phyloP scores from a whole-genome alignment of 2,888 invertebrate species.

The Oscheius onirici region DNA sequence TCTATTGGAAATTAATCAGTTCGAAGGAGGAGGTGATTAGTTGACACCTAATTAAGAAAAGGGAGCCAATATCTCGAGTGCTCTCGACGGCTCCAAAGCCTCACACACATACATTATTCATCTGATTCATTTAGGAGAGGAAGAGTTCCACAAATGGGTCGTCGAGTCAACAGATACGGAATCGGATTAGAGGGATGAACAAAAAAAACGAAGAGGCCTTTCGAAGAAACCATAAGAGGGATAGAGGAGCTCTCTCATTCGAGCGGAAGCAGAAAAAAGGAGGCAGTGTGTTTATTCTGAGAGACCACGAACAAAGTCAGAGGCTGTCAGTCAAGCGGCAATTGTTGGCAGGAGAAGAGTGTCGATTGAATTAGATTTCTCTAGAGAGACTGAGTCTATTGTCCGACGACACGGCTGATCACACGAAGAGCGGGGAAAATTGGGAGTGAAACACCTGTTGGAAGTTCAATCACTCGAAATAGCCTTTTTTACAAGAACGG shows the following conservation, averaged over 20 bases:
- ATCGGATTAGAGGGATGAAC: too few relatives aligned
- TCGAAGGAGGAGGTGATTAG: neutral
- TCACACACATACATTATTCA: constrained; percentile 4
- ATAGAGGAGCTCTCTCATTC: neutral
- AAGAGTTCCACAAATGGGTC: neutral
- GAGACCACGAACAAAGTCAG: constrained; percentile 7
- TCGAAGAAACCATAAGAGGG: neutral
- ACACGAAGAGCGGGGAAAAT: neutral
- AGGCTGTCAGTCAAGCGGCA: constrained; percentile 19
- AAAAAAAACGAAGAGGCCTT: too few relatives aligned
- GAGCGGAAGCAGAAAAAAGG: neutral
- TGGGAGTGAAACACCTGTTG: too few relatives aligned
- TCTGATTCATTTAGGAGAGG: neutral
- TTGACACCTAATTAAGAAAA: neutral
- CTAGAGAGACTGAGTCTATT: neutral
- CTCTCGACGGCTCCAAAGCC: neutral
- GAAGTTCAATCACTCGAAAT: too few relatives aligned
- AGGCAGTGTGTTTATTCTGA: constrained; percentile 3
- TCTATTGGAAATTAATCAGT: constrained; percentile 21
- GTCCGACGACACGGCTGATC: constrained; percentile 7
- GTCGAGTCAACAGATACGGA: too few relatives aligned
- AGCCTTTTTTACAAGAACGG: neutral
- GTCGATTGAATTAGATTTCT: constrained; percentile 1
- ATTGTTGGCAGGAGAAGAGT: neutral
- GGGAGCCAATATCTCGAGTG: neutral